Percentiles rank a stretch among this genome's conserved stretches.
phyloP scores from a whole-genome alignment of 2,797 vertebrate genomes.

The Melanitta fusca region DNA sequence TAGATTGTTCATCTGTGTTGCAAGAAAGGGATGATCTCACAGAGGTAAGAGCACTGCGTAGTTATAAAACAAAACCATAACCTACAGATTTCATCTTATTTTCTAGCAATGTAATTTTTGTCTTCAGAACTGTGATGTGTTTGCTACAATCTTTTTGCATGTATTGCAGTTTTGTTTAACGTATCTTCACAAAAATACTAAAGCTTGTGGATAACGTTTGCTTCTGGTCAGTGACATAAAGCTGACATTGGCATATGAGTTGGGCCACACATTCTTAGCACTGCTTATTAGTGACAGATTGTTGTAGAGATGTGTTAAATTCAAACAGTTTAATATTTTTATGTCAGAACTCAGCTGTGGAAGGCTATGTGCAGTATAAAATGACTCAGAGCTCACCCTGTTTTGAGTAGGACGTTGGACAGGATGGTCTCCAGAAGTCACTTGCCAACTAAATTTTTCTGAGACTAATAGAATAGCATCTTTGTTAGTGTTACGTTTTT shows the following conservation, averaged over 20 bases:
- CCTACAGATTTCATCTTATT: not conserved
- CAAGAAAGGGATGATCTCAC: constrained; percentile 92
- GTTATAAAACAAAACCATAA: not conserved
- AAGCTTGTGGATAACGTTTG: not conserved
- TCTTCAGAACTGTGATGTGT: not conserved
- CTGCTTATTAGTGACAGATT: not conserved
- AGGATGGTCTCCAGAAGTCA: not conserved
- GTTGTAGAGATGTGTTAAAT: not conserved
- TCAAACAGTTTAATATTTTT: not conserved
- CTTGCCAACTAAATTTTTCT: not conserved
- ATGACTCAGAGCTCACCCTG: not conserved
- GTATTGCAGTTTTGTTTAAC: too few species aligned
- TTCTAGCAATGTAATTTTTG: not conserved
- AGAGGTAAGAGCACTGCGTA: constrained; percentile 81
- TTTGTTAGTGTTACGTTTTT: not conserved
- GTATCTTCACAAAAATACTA: not conserved
- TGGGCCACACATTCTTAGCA: not conserved
- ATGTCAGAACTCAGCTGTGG: not conserved
- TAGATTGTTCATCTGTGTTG: constrained; percentile 93
- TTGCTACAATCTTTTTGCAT: not conserved
- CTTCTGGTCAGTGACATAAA: not conserved
- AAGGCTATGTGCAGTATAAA: not conserved
- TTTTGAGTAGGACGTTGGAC: not conserved
- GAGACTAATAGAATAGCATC: not conserved
- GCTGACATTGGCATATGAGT: not conserved